phyloP scores from a whole-genome alignment of 2,797 vertebrate species.

The Pyrocephalus nanus region DNA sequence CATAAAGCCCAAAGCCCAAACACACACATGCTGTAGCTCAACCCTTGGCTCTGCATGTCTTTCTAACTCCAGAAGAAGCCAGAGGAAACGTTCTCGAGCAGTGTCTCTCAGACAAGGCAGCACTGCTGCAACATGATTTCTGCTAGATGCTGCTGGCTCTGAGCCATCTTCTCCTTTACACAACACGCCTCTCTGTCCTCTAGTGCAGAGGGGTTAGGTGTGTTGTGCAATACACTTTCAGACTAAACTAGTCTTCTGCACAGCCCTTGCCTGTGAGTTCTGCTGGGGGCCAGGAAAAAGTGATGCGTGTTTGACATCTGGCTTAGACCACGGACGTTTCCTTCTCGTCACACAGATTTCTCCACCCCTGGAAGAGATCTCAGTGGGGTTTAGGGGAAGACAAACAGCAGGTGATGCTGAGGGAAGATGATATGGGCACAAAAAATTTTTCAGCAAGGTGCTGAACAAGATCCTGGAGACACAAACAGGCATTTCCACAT shows the following conservation, averaged over 20 bases:
- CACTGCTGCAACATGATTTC: neutral
- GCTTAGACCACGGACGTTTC: neutral
- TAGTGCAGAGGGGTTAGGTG: fast-evolving
- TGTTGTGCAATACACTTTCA: neutral
- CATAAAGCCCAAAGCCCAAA: neutral
- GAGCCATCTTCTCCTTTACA: neutral
- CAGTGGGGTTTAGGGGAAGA: neutral
- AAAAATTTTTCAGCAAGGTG: neutral
- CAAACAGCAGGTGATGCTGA: neutral
- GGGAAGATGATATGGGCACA: neutral
- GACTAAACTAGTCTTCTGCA: neutral
- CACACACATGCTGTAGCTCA: neutral
- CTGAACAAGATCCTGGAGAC: too few species aligned
- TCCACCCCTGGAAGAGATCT: neutral
- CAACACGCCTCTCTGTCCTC: fast-evolving
- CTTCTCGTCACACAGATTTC: neutral
- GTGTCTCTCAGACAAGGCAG: neutral
- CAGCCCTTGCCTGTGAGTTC: neutral
- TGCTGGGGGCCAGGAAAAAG: neutral
- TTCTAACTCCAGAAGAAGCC: neutral
- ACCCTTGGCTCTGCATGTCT: neutral
- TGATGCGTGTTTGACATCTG: neutral
- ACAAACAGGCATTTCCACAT: neutral
- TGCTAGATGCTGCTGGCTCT: neutral
- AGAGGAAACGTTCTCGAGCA: neutral